Evolutionary conservation across 2,797 vertebrate species (phyloP).

Genomic region (Poecilia velifera): DNA sequence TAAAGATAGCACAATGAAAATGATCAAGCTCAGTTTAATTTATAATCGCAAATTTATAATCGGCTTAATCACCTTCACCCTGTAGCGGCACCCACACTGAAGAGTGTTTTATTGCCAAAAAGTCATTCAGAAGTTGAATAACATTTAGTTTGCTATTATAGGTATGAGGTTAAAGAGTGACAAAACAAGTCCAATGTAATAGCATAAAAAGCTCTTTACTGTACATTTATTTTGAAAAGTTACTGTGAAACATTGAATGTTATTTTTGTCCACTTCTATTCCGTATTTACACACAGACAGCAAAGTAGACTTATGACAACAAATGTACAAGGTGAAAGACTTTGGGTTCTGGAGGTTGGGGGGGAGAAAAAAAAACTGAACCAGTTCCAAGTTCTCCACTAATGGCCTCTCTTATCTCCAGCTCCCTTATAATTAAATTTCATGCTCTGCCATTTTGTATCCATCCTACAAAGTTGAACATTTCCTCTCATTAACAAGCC

Average conservation of each 20-base stretch:
- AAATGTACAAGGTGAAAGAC: neutral
- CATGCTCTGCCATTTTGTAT: constrained; percentile 23
- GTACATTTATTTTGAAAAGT: neutral
- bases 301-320: neutral
- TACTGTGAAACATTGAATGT: neutral
- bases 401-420: constrained; percentile 7
- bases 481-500: constrained; percentile 13
- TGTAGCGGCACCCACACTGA: neutral
- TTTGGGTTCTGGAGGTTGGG: neutral
- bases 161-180: neutral
- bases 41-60: too few relatives aligned
- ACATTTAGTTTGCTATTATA: neutral
- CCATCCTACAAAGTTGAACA: constrained; percentile 22
- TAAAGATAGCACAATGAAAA: too few relatives aligned
- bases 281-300: neutral
- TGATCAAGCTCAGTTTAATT: too few relatives aligned
- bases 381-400: neutral
- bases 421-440: constrained; percentile 11
- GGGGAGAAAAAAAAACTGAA: too few relatives aligned
- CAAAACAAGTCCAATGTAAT: neutral
- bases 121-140: neutral
- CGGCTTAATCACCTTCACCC: neutral
- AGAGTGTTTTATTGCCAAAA: neutral
- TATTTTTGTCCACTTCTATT: neutral
- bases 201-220: neutral